These are phyloP conservation scores for Pseudanteris insignis DNA, from an alignment of 2,888 invertebrate genomes.

Conservation along the genomic window DNA sequence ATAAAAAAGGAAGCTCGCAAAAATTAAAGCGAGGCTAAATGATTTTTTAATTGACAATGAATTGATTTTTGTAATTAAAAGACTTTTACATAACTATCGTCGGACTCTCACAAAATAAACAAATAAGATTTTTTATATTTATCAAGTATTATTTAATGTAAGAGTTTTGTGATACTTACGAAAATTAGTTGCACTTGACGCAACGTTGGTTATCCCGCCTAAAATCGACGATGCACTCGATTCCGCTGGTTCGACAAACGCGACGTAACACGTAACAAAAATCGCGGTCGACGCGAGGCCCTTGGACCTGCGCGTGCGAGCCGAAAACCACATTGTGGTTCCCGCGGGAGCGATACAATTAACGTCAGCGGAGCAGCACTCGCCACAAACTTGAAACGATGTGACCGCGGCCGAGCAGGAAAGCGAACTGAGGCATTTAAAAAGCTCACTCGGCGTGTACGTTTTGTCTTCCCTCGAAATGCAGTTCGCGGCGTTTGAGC, in stretches of 20 bases:
- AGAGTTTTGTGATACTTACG: constrained; percentile 50
- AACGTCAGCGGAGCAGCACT: constrained; percentile 4
- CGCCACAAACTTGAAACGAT: constrained; percentile 21
- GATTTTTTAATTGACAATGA: too few relatives aligned
- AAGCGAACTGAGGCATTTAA: constrained; percentile 40
- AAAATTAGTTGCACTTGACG: constrained; percentile 56
- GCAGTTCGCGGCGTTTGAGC: too few relatives aligned
- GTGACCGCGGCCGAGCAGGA: constrained; percentile 39
- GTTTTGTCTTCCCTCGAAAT: constrained; percentile 24
- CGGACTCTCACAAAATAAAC: too few relatives aligned
- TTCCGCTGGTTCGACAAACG: constrained; percentile 41
- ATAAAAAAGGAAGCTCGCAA: too few relatives aligned
- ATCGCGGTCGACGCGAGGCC: constrained; percentile 33
- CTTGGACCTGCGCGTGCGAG: constrained; percentile 32
- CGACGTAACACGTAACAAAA: constrained; percentile 34
- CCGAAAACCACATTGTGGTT: constrained; percentile 42
- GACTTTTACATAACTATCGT: too few relatives aligned
- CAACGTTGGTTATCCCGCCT: constrained; percentile 57
- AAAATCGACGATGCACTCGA: constrained; percentile 47
- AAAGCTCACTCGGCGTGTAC: constrained; percentile 20
- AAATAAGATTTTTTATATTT: too few relatives aligned
- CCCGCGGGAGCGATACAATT: constrained; percentile 28
- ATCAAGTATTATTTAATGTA: neutral
- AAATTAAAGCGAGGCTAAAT: too few relatives aligned
- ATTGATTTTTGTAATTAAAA: too few relatives aligned